These are phyloP conservation scores for Hypomesus transpacificus DNA, from an alignment of 2,113 vertebrate genomes.

Conservation along the genomic window DNA sequence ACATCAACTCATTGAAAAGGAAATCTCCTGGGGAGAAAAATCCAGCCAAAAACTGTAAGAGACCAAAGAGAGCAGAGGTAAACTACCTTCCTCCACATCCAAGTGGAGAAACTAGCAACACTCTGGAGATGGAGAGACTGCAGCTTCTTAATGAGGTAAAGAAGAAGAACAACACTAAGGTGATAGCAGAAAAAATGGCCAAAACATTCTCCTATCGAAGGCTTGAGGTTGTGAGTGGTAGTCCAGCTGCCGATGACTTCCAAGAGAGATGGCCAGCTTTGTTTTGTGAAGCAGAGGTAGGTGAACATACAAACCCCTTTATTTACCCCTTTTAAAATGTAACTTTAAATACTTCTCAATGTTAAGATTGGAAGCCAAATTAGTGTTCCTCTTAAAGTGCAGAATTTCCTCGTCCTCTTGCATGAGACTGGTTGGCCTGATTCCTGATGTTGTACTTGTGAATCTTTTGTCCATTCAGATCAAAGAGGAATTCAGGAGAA, in stretches of 20 bases:
- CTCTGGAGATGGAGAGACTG: conserved; percentile 32
- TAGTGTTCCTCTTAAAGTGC: too few relatives aligned
- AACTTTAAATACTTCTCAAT: too few relatives aligned
- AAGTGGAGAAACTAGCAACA: conserved; percentile 37
- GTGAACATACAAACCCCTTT: neutral
- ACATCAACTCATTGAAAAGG: conserved; percentile 44
- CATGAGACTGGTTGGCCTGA: too few relatives aligned
- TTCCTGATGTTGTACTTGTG: too few relatives aligned
- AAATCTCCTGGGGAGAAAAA: conserved; percentile 37
- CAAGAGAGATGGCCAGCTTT: conserved; percentile 39
- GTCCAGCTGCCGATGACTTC: conserved; percentile 24
- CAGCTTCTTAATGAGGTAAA: conserved; percentile 24
- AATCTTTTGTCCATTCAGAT: too few relatives aligned
- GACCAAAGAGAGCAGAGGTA: conserved; percentile 44
- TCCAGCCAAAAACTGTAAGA: conserved; percentile 46
- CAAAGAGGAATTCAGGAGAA: too few relatives aligned
- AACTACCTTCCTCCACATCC: conserved; percentile 50
- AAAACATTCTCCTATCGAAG: conserved; percentile 39
- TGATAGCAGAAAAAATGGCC: conserved; percentile 31
- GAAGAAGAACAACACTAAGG: conserved; percentile 29
- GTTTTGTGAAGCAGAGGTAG: conserved; percentile 1
- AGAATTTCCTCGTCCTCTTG: too few relatives aligned
- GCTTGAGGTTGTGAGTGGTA: conserved; percentile 38
- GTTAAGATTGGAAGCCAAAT: too few relatives aligned
- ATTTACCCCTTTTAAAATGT: too few relatives aligned